These are phyloP conservation scores for Patiria miniata DNA, from an alignment of 35 echinoderm and acorn worm species.

Conservation along the genomic window DNA sequence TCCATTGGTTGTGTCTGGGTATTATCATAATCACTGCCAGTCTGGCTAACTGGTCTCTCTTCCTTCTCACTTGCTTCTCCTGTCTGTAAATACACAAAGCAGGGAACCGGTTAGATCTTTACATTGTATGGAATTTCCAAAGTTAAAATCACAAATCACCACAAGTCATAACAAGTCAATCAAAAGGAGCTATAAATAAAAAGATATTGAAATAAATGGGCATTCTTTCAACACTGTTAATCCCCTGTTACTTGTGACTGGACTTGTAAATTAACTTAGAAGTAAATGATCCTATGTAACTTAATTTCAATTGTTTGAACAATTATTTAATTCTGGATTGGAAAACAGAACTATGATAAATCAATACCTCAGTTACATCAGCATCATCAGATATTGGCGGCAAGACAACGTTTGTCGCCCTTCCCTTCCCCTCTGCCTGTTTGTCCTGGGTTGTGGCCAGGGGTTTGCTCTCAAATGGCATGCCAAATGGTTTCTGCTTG, in stretches of 20 bases:
- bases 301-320: too few species aligned
- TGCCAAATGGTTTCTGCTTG: constrained; percentile 43
- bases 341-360: too few species aligned
- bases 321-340: too few species aligned
- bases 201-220: too few species aligned
- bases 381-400: neutral
- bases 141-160: too few species aligned
- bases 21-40: constrained; percentile 95
- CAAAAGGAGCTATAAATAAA: too few species aligned
- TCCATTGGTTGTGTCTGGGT: constrained; percentile 43
- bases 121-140: too few species aligned
- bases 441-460: neutral
- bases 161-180: too few species aligned
- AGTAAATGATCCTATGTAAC: too few species aligned
- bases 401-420: neutral
- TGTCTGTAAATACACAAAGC: constrained; percentile 13
- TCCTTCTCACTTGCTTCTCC: constrained; percentile 18
- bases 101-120: neutral
- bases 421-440: neutral
- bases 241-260: too few species aligned
- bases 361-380: neutral
- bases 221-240: too few species aligned
- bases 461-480: constrained; percentile 27
- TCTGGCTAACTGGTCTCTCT: constrained; percentile 65
- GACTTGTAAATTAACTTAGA: too few species aligned